Evolutionary conservation across 2,113 vertebrate species (phyloP).

Genomic region (Petromus typicus): DNA sequence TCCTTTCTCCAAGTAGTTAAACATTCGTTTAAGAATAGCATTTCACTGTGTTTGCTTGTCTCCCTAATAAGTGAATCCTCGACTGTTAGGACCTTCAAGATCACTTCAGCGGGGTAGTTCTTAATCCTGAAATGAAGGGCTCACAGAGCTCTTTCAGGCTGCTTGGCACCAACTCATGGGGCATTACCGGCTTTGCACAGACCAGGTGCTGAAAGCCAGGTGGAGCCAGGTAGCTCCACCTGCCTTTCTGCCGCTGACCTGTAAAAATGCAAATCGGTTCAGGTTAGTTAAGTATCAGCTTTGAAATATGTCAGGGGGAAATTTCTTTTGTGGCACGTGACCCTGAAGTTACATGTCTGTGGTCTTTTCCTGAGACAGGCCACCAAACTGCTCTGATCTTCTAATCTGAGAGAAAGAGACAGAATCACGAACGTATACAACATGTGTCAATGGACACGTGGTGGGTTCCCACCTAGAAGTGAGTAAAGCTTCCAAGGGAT

Average conservation of each 20-base stretch:
- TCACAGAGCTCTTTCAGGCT: neutral
- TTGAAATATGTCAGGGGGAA: neutral
- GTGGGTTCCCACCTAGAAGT: neutral
- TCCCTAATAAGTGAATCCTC: conserved; percentile 21
- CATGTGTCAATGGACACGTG: fast-evolving
- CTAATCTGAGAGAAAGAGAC: neutral
- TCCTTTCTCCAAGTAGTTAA: neutral
- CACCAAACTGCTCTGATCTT: neutral
- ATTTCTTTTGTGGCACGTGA: neutral
- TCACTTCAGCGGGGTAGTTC: conserved; percentile 5
- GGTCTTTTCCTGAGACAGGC: neutral
- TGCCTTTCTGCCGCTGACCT: neutral
- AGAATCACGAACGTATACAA: fast-evolving
- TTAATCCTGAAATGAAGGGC: neutral
- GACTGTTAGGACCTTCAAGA: conserved; percentile 49
- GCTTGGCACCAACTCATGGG: neutral
- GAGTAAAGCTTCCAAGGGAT: neutral
- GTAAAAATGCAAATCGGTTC: conserved; percentile 1
- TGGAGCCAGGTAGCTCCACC: neutral
- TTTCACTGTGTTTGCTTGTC: neutral
- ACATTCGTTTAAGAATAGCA: neutral
- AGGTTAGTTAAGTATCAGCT: neutral
- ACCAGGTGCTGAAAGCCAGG: neutral
- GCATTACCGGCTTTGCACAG: neutral
- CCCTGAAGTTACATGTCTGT: neutral